Conservation (phyloP, 2,113 vertebrate species). For the Forbesichthys agassizii region DNA sequence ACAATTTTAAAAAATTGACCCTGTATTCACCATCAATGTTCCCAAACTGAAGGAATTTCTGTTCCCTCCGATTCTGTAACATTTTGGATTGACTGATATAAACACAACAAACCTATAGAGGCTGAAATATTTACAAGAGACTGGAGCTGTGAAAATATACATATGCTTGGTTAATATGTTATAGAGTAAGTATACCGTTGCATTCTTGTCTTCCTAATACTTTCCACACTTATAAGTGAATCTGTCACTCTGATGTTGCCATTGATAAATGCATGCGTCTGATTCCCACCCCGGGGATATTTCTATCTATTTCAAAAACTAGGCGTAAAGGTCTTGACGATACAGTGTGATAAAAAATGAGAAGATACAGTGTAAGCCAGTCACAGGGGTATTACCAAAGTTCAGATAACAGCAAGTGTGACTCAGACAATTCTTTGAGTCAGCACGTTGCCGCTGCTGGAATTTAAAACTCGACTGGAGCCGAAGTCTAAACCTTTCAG, state of each 20-base stretch:
- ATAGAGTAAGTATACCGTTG: background rate
- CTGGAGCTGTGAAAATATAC: background rate
- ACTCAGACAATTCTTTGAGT: constrained; percentile 49
- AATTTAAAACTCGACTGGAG: constrained; percentile 52
- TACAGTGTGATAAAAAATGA: constrained; percentile 23
- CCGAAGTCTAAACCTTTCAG: constrained; percentile 50
- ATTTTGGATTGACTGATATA: background rate
- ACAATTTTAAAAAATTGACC: too few relatives aligned
- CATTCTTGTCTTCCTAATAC: too few relatives aligned
- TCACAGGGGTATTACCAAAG: constrained; percentile 46
- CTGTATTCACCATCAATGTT: background rate
- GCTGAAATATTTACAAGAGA: background rate
- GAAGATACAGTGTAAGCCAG: constrained; percentile 40
- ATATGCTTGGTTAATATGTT: background rate
- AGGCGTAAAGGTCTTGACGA: constrained; percentile 28
- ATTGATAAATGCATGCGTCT: constrained; percentile 43
- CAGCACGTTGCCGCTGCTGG: constrained; percentile 39
- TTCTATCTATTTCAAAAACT: constrained; percentile 32
- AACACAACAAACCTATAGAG: too few relatives aligned
- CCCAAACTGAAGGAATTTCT: background rate
- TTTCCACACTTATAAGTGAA: constrained; percentile 17
- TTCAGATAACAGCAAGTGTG: constrained; percentile 58
- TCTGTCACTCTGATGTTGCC: constrained; percentile 34
- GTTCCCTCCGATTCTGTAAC: background rate
- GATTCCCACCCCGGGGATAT: constrained; percentile 40